phyloP scores from a whole-genome alignment of 2,113 vertebrate genomes.

The Myodes glareolus region DNA sequence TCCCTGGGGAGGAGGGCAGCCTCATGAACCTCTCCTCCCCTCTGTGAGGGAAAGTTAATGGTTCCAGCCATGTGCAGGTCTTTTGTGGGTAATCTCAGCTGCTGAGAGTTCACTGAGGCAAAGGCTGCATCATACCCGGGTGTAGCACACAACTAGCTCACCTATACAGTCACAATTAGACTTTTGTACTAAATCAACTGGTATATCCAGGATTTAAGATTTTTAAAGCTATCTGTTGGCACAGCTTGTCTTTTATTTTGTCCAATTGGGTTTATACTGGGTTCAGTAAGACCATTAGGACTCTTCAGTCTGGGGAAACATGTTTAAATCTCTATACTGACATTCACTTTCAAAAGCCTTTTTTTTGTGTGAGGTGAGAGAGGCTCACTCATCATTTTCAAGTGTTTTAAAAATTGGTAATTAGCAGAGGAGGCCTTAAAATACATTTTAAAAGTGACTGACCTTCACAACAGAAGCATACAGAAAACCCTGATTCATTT shows the following conservation, averaged over 20 bases:
- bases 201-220: constrained; percentile 11
- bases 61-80: background rate
- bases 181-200: constrained; percentile 2
- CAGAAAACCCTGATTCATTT: constrained; percentile 38
- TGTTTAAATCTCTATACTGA: constrained; percentile 34
- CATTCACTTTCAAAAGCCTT: constrained; percentile 43
- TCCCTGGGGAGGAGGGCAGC: background rate
- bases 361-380: constrained; percentile 34
- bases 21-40: background rate
- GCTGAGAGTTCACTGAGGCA: background rate
- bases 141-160: background rate
- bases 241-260: constrained; percentile 57
- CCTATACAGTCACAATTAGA: constrained; percentile 23
- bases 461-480: constrained; percentile 50
- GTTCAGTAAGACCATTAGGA: constrained; percentile 6
- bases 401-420: constrained; percentile 63
- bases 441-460: background rate
- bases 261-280: background rate
- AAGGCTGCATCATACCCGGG: background rate
- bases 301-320: constrained; percentile 1
- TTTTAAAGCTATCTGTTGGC: constrained; percentile 20
- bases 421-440: constrained; percentile 56
- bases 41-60: background rate
- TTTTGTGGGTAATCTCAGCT: background rate
- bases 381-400: constrained; percentile 47